These are phyloP conservation scores for Malurus leucopterus DNA, from an alignment of 2,797 vertebrate genomes.

Conservation along the genomic window DNA sequence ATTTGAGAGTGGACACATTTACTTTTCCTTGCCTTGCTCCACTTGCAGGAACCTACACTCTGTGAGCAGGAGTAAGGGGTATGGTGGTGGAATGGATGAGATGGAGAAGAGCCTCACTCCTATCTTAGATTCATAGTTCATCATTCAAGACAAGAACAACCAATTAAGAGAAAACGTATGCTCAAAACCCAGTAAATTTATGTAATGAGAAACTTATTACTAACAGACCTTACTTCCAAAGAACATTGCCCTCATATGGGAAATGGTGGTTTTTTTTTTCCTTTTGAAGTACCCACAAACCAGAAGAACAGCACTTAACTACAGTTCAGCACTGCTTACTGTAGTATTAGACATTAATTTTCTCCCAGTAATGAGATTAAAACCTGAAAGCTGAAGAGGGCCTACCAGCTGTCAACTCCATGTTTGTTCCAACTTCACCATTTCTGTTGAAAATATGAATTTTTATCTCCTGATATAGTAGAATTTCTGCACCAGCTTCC, in stretches of 20 bases:
- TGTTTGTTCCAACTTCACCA: background rate
- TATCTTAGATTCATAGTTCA: background rate
- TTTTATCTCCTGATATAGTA: background rate
- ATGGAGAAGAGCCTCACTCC: background rate
- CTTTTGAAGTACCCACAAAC: background rate
- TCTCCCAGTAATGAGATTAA: background rate
- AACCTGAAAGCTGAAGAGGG: background rate
- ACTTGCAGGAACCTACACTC: too few species aligned
- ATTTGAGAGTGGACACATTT: background rate
- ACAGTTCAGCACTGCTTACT: background rate
- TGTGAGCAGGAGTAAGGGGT: background rate
- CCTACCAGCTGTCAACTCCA: background rate
- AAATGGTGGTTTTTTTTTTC: background rate
- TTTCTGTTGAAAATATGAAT: background rate
- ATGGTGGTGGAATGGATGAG: accelerated
- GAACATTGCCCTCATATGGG: background rate
- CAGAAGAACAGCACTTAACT: background rate
- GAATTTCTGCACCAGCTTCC: background rate
- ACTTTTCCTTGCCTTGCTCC: background rate
- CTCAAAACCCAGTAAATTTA: background rate
- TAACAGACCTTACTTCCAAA: background rate
- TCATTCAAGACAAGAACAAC: background rate
- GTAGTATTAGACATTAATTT: background rate
- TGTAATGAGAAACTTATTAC: background rate
- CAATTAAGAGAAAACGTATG: background rate